Evolutionary conservation across 2,113 vertebrate species (phyloP).

Genomic region (Cisticola juncidis): DNA sequence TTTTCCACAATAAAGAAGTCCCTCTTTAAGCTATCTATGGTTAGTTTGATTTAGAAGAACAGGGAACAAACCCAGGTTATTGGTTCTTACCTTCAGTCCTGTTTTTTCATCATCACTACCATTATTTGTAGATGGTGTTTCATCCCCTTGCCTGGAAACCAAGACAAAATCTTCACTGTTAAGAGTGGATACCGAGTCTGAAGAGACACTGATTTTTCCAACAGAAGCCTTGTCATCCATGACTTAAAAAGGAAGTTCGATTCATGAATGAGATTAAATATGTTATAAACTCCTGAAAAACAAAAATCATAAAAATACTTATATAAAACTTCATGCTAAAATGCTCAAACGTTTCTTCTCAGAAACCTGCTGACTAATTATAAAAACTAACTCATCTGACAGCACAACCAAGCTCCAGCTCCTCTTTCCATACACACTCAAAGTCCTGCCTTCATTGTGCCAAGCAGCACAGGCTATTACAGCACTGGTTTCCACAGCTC

Average conservation of each 20-base stretch:
- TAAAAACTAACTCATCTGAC: neutral
- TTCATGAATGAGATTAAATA: constrained; percentile 93
- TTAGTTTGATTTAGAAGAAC: constrained; percentile 41
- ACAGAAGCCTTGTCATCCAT: constrained; percentile 99
- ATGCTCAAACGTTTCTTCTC: constrained; percentile 11
- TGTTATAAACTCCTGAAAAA: constrained; percentile 89
- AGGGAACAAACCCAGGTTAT: constrained; percentile 51
- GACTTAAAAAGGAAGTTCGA: constrained; percentile 90
- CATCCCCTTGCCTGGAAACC: constrained; percentile 97
- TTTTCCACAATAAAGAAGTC: constrained; percentile 43
- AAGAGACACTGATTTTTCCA: constrained; percentile 99
- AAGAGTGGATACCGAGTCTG: constrained; percentile 98
- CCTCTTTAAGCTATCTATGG: constrained; percentile 31
- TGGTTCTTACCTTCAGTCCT: constrained; percentile 94
- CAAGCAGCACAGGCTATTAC: neutral
- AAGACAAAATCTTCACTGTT: constrained; percentile 99
- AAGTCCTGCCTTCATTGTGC: neutral
- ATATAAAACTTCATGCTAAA: constrained; percentile 65
- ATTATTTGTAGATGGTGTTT: constrained; percentile 96
- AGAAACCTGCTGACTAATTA: constrained; percentile 13
- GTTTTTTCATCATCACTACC: constrained; percentile 99
- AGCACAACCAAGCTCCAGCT: neutral
- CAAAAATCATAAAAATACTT: constrained; percentile 78
- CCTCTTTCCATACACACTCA: neutral
- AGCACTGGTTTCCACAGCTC: constrained; percentile 22